Conservation (phyloP, 2,113 vertebrate genomes). For the Fregata magnificens region DNA sequence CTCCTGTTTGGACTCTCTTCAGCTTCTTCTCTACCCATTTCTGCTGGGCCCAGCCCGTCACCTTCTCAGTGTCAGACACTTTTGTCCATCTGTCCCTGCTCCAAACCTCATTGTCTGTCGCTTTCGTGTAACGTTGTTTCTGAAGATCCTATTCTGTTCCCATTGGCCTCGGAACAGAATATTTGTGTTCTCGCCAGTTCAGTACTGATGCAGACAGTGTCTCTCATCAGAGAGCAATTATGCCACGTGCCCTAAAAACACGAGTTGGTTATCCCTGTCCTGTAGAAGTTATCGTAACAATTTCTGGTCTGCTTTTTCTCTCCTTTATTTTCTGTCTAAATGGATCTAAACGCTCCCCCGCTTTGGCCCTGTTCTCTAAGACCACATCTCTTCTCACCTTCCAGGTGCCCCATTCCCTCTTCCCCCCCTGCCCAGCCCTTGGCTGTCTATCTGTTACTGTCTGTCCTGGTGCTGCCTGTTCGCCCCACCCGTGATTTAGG, state of each 20-base stretch:
- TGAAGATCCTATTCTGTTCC: not conserved
- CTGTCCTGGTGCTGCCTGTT: not conserved
- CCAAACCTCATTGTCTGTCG: not conserved
- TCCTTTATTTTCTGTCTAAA: not conserved
- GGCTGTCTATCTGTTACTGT: rapidly evolving
- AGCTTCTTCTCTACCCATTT: not conserved
- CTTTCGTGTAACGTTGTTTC: rapidly evolving
- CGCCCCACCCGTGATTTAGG: not conserved
- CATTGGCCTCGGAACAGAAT: not conserved
- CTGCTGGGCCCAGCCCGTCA: not conserved
- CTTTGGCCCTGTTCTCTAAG: not conserved
- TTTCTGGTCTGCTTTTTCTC: not conserved
- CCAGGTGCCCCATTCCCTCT: not conserved
- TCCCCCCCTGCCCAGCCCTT: not conserved
- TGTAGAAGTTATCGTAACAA: not conserved
- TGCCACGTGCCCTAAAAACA: not conserved
- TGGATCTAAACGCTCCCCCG: rapidly evolving
- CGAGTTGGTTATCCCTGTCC: not conserved
- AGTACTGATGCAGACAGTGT: not conserved
- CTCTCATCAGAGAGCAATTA: not conserved
- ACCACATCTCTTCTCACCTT: not conserved
- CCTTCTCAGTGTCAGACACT: not conserved
- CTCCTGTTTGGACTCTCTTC: not conserved
- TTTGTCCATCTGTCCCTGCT: not conserved
- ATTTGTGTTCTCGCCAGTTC: not conserved